Conservation (phyloP, 1,140 invertebrate genomes). For the Caenorhabditis briggsae region DNA sequence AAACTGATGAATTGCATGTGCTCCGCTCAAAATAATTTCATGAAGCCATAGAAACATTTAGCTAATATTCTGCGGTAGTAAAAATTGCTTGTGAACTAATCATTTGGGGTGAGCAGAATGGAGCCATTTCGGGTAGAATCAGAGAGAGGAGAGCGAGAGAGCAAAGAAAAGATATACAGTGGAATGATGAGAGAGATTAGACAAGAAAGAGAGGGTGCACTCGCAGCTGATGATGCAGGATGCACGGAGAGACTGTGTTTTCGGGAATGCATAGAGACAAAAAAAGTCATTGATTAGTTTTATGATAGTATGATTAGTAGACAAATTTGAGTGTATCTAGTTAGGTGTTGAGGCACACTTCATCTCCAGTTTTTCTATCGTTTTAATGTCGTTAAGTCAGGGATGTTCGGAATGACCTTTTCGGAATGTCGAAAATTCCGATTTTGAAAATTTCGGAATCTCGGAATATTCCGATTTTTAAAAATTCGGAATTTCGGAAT, state of each 20-base stretch:
- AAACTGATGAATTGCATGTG: constrained; percentile 9
- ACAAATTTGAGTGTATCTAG: neutral
- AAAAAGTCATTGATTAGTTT: neutral
- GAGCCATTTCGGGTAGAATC: constrained; percentile 26
- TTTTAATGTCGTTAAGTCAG: too few relatives aligned
- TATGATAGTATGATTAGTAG: neutral
- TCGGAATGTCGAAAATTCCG: too few relatives aligned
- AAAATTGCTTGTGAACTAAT: constrained; percentile 9
- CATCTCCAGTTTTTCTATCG: too few relatives aligned
- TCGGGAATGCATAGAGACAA: neutral
- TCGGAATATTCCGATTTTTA: too few relatives aligned
- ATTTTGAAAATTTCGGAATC: too few relatives aligned
- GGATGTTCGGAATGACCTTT: too few relatives aligned
- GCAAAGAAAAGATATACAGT: constrained; percentile 15
- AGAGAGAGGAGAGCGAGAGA: constrained; percentile 21
- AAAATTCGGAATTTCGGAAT: too few relatives aligned
- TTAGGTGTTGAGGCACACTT: too few relatives aligned
- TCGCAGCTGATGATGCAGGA: constrained; percentile 28
- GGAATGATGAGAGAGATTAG: neutral
- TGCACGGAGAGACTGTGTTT: neutral
- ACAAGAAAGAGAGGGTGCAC: neutral
- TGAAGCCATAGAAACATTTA: constrained; percentile 55
- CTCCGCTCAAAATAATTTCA: constrained; percentile 5
- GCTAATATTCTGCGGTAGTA: neutral
- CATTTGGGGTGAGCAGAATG: neutral